phyloP scores from a whole-genome alignment of 2,113 vertebrate genomes.

The Hippolais icterina region DNA sequence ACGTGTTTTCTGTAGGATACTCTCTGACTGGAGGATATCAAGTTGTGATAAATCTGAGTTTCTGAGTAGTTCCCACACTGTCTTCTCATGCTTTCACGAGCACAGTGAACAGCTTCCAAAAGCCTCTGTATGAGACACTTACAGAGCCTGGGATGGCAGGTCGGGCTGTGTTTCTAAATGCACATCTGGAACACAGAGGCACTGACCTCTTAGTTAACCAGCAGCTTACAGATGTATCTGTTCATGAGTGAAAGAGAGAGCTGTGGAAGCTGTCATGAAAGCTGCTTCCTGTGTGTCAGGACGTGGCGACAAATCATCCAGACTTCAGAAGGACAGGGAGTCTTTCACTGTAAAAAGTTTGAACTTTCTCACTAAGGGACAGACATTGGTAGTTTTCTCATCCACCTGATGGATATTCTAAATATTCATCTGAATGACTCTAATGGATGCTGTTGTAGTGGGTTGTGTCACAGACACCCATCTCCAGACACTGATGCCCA shows the following conservation, averaged over 20 bases:
- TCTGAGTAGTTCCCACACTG: slow-evolving; percentile 13
- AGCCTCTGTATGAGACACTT: background rate
- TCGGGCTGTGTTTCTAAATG: background rate
- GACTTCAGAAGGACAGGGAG: background rate
- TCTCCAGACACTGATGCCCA: background rate
- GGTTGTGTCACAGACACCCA: too few species aligned
- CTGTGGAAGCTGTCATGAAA: background rate
- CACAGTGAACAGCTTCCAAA: background rate
- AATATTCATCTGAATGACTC: background rate
- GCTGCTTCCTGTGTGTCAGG: background rate
- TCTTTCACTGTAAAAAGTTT: background rate
- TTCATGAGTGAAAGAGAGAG: background rate
- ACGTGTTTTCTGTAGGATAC: background rate
- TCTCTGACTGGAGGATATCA: background rate
- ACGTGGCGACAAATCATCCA: background rate
- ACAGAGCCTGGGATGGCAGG: background rate
- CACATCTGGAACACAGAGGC: background rate
- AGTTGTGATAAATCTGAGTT: background rate
- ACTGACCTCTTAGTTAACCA: slow-evolving; percentile 7
- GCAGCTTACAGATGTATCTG: background rate
- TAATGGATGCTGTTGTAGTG: background rate
- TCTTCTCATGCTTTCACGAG: background rate
- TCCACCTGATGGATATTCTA: background rate
- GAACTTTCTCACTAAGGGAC: background rate
- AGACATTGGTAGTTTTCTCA: background rate